These are phyloP conservation scores for Ptilorrhoa leucosticta DNA, from an alignment of 2,113 vertebrate species.

Conservation along the genomic window DNA sequence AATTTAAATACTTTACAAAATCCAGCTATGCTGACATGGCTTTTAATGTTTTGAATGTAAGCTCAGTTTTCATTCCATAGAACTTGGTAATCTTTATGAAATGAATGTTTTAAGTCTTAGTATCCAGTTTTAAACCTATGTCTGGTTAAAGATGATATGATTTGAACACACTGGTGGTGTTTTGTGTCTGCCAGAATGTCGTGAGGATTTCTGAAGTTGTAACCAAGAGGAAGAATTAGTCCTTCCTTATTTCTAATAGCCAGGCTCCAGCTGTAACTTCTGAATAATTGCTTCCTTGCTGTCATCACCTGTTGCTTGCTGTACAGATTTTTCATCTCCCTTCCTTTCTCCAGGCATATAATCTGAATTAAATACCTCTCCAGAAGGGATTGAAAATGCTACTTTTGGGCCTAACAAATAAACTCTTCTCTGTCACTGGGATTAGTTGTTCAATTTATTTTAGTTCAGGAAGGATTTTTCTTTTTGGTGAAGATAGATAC, in stretches of 20 bases:
- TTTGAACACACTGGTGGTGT: not conserved
- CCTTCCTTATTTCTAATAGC: not conserved
- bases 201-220: not conserved
- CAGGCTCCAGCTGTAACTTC: not conserved
- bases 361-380: not conserved
- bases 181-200: not conserved
- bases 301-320: not conserved
- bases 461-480: not conserved
- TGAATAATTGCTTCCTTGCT: not conserved
- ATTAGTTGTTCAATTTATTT: not conserved
- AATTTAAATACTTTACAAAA: not conserved
- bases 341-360: not conserved
- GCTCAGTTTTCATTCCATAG: not conserved
- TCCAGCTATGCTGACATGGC: not conserved
- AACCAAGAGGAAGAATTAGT: not conserved
- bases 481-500: not conserved
- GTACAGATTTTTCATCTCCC: not conserved
- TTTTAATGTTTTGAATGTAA: not conserved
- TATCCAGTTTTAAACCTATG: not conserved
- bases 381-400: not conserved
- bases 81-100: not conserved
- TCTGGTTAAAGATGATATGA: not conserved
- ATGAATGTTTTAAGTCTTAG: not conserved
- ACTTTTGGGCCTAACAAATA: not conserved
- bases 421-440: not conserved